Base-by-base conservation (phyloP, 2,888 invertebrate genomes). In the Agonopterix alstromeriana region DNA sequence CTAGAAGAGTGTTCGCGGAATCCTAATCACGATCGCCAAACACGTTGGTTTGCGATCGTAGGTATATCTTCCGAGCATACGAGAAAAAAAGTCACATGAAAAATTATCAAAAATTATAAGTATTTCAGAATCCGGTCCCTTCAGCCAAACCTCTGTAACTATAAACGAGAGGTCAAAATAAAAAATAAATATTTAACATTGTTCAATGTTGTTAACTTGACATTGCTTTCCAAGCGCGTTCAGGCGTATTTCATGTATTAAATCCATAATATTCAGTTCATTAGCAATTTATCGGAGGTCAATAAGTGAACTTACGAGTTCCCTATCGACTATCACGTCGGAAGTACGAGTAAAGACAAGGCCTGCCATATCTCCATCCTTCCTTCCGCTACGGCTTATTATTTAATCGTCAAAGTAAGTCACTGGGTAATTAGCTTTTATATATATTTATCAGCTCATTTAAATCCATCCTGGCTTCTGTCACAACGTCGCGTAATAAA, bases 291-390 rank as follows among this genome's bases (percentile, higher is more conserved):
- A 47, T 44, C 52, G 57, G 63, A 75, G 75, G 70, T 56, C 70
- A 60, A 52, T 57, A 55, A 54, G 55, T 60, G 56, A 60, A 53
- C 51, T 62, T 59, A 53, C 60, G 55, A 63, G 68, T 74, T 77
- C 74, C 74, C 27, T 27, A 27, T 27, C 7, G 27, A 27, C 27
- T 73, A 69, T 67, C 61, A 57, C 49, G 65, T 65, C 71, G 85
- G 85, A 85, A 85, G 78, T 81, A 43, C 27, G 27, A 38, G 38
- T 38, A n/a, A n/a, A 45, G 46, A 59, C 82, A 78, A 84, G 84
- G 82, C 68, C 56, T 36, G 42, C 45, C 52, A 51, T 56, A 57
- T 61, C 65, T 60, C 53, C 72, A 75, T 77, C 71, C 77, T 82
- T 79, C 75, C 83, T 84, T 85, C 84, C 84, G 81, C 57, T 63